Conservation (phyloP, 1,140 invertebrate genomes). For the Drosophila lacteicornis region DNA sequence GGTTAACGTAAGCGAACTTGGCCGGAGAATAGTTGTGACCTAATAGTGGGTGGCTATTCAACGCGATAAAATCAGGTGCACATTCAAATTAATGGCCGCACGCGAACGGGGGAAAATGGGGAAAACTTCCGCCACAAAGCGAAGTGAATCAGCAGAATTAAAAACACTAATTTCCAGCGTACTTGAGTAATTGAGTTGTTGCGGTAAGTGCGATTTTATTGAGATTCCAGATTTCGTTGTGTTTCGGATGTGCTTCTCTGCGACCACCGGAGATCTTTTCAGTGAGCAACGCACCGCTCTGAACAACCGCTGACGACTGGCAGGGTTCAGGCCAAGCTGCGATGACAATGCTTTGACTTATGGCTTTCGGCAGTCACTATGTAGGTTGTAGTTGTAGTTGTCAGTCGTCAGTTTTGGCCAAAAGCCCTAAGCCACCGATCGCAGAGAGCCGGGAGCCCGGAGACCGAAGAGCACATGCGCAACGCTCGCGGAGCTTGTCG, state of each 20-base stretch:
- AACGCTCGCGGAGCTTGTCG: conserved; percentile 26
- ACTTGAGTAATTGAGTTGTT: conserved; percentile 56
- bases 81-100: conserved; percentile 64
- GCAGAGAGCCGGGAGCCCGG: conserved; percentile 8
- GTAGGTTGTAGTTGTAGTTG: conserved; percentile 21
- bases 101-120: conserved; percentile 44
- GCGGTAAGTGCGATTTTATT: conserved; percentile 19
- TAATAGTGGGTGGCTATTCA: conserved; percentile 9
- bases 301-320: conserved; percentile 71
- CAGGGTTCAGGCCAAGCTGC: conserved; percentile 74
- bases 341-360: conserved; percentile 58
- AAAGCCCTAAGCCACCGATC: conserved; percentile 53
- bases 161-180: conserved; percentile 50
- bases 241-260: no score
- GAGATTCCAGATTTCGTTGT: conserved; percentile 2
- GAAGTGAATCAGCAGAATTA: conserved; percentile 39
- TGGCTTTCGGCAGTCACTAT: conserved; percentile 43
- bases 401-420: conserved; percentile 16
- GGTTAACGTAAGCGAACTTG: conserved; percentile 40
- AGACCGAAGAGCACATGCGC: conserved; percentile 38
- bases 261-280: conserved; percentile 42
- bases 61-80: conserved; percentile 63
- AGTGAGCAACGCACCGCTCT: conserved; percentile 59
- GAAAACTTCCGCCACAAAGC: conserved; percentile 44
- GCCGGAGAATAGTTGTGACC: conserved; percentile 14